These are phyloP conservation scores for Procambarus virginalis DNA, from an alignment of 1,140 invertebrate species.

Conservation along the genomic window DNA sequence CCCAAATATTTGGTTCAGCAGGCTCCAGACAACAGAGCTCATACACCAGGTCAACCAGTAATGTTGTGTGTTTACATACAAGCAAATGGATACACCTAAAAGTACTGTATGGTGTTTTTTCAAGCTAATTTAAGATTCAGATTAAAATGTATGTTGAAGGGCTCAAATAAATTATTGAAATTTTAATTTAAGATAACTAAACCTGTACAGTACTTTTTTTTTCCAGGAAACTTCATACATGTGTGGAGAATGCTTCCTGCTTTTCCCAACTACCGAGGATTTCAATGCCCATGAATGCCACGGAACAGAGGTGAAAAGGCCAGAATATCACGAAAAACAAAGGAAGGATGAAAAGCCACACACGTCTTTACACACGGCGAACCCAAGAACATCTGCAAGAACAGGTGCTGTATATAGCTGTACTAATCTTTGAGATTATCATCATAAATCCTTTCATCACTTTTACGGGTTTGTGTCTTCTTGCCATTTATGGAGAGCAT, in stretches of 20 bases:
- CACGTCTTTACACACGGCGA: slow-evolving; percentile 1
- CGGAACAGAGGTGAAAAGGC: slow-evolving; percentile 25
- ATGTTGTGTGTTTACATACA: no score
- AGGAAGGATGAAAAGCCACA: slow-evolving; percentile 1
- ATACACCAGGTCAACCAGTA: no score
- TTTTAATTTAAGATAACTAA: background rate
- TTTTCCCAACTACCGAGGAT: slow-evolving; percentile 54
- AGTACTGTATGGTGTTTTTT: no score
- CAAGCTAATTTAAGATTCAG: no score
- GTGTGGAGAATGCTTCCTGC: slow-evolving; percentile 57
- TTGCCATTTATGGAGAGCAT: no score
- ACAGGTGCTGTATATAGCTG: background rate
- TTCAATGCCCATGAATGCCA: slow-evolving; percentile 50
- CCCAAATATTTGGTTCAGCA: no score
- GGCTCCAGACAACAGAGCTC: no score
- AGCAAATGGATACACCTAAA: no score
- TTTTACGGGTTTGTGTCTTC: no score
- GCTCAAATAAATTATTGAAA: no score
- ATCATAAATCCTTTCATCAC: no score
- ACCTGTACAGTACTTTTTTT: background rate
- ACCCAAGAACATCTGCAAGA: background rate
- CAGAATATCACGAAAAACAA: slow-evolving; percentile 1
- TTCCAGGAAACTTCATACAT: slow-evolving; percentile 54
- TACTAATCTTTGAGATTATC: background rate
- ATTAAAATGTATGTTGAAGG: no score